Percentiles rank a stretch among this genome's conserved stretches.
Conservation (phyloP, 2,888 invertebrate genomes). For the Bombylius major region DNA sequence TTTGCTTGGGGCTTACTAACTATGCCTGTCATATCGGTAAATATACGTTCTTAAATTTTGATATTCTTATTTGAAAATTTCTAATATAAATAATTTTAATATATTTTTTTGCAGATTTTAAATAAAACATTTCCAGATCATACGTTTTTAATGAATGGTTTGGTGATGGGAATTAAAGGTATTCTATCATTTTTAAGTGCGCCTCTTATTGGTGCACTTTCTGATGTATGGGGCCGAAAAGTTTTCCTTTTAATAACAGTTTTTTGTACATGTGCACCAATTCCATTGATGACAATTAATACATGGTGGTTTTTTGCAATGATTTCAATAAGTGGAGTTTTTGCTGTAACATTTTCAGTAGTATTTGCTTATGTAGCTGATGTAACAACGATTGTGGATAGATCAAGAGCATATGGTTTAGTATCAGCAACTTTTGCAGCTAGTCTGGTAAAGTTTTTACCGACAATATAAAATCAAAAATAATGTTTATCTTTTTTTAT, state of each 20-base stretch:
- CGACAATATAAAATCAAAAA: not conserved
- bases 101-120: constrained; percentile 45
- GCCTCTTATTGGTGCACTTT: constrained; percentile 91
- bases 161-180: constrained; percentile 98
- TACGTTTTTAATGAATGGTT: constrained; percentile 98
- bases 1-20: constrained; percentile 99
- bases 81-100: too few species aligned
- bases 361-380: constrained; percentile 99
- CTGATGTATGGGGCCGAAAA: constrained; percentile 97
- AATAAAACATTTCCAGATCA: constrained; percentile 98
- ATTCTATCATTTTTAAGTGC: constrained; percentile 95
- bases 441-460: constrained; percentile 55
- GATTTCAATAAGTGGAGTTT: constrained; percentile 97
- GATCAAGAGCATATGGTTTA: constrained; percentile 89
- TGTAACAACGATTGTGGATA: constrained; percentile 92
- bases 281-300: constrained; percentile 97
- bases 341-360: constrained; percentile 98
- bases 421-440: constrained; percentile 99
- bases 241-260: constrained; percentile 95
- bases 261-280: constrained; percentile 97
- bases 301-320: constrained; percentile 99
- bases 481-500: constrained; percentile 1
- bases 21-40: constrained; percentile 77
- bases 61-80: too few species aligned
- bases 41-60: constrained; percentile 7